These are phyloP conservation scores for Tetramorium bicarinatum DNA, from an alignment of 2,888 invertebrate species.

Conservation along the genomic window DNA sequence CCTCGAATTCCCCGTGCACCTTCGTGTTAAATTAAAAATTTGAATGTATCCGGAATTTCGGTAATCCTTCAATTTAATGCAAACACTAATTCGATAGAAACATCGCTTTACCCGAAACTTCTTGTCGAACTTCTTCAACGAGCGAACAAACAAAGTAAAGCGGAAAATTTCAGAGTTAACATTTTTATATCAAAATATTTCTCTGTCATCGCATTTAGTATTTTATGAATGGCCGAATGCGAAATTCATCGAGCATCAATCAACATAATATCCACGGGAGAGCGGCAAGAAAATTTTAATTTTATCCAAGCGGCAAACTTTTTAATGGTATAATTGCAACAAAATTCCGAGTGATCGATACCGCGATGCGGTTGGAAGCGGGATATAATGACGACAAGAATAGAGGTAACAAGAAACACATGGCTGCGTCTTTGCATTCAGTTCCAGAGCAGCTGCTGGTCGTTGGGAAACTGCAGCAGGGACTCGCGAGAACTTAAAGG, in stretches of 20 bases:
- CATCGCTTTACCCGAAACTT: background rate
- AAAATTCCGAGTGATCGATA: constrained; percentile 41
- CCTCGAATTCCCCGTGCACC: constrained; percentile 38
- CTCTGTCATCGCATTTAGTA: background rate
- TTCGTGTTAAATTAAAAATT: constrained; percentile 36
- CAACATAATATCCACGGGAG: background rate
- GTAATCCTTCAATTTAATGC: constrained; percentile 18
- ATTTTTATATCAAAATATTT: background rate
- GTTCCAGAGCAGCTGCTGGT: constrained; percentile 62
- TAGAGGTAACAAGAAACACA: constrained; percentile 53
- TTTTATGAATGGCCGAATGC: background rate
- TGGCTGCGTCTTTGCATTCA: constrained; percentile 51
- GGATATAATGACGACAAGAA: constrained; percentile 53
- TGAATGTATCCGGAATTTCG: constrained; percentile 3
- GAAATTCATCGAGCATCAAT: background rate
- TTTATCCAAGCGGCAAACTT: background rate
- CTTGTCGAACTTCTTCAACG: background rate
- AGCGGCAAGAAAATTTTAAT: constrained; percentile 12
- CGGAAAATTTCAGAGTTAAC: background rate
- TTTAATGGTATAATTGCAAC: constrained; percentile 32
- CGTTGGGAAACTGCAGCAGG: constrained; percentile 55
- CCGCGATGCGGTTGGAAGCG: constrained; percentile 36
- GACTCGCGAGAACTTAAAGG: constrained; percentile 65
- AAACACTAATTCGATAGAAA: background rate
- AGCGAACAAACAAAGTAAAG: background rate